Base-by-base conservation (phyloP, 2,888 invertebrate species). In the Danaus chrysippus region DNA sequence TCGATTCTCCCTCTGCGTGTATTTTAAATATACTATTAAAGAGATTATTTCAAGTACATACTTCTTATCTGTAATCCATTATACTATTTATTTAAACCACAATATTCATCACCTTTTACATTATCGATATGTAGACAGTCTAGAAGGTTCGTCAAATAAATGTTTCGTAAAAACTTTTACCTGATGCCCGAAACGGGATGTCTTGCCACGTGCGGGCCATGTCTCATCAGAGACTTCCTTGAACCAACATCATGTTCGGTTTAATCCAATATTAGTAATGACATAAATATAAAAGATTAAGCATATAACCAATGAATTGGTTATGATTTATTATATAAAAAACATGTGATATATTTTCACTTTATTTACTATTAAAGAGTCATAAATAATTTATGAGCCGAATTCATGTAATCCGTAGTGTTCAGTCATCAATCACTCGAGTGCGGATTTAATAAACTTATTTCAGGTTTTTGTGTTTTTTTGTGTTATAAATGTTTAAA, bases 181-280 rank as follows among this genome's bases (percentile, higher is more conserved):
- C 90, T 91, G 90, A 85, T 73, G 75, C 76, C 79, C 79, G 82
- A 81, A 84, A 85, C 89, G 87, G 90, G 85, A 88, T 87, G 87
- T 80, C 72, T 77, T 91, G 90, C 90, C 90, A 90, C 90, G 90
- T 90, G 90, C 90, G 87, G 70, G 55, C 62, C 59, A 62, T 53
- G 59, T 57, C 68, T 66, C 66, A 57, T 62, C 64, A 58, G 63
- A 61, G 64, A 60, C 62, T 62, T 64, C 68, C 63, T 62, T 59
- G 54, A 56, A 17, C 34, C 34, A 57, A 59, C 54, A 42, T 19
- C 49, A 42, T 42, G 46, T 42, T 62, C 42, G 17, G 19, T n/a
- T n/a, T n/a, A 19, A 34, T 34, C 23, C 23, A 2, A 34, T 34
- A 34, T 34, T 34, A 34, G 23, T 34, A 34, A 34, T 6, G 23